phyloP scores from a whole-genome alignment of 2,113 vertebrate genomes.

The Gymnocephalus cernua region DNA sequence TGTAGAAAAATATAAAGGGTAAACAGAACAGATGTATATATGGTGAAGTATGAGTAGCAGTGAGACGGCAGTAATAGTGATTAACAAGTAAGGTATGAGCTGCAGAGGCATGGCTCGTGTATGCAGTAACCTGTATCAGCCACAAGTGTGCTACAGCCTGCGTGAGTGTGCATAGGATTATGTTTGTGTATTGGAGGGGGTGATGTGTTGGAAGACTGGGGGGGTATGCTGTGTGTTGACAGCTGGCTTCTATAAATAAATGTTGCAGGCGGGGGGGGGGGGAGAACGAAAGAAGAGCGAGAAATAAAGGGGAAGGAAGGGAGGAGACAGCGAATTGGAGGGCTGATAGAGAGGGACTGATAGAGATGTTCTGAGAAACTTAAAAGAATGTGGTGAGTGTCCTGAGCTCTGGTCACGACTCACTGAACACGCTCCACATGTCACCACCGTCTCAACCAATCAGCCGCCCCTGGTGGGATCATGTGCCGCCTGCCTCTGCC shows the following conservation, averaged over 20 bases:
- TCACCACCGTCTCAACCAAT: constrained; percentile 49
- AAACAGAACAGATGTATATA: constrained; percentile 10
- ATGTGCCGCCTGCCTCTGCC: constrained; percentile 18
- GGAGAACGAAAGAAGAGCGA: constrained; percentile 17
- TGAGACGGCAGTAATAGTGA: neutral
- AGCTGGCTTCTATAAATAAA: constrained; percentile 86
- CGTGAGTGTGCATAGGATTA: constrained; percentile 12
- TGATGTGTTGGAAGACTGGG: constrained; percentile 45
- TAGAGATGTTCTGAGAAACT: constrained; percentile 55
- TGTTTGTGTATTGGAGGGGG: constrained; percentile 25
- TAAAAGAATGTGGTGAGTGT: constrained; percentile 46
- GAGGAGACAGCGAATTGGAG: neutral
- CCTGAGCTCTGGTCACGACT: constrained; percentile 34
- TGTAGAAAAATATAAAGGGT: neutral
- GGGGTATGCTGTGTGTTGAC: constrained; percentile 68
- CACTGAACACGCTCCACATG: constrained; percentile 13
- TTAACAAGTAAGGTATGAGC: constrained; percentile 20
- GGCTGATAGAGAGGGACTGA: constrained; percentile 25
- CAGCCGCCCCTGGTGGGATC: constrained; percentile 11
- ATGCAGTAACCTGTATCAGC: constrained; percentile 34
- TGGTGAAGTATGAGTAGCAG: neutral
- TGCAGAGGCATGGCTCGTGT: constrained; percentile 36
- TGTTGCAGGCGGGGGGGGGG: constrained; percentile 63
- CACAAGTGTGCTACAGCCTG: constrained; percentile 26
- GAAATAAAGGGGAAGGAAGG: constrained; percentile 11